Evolutionary conservation across 2,113 vertebrate genomes (phyloP).

Genomic region (Poeciliopsis occidentalis): DNA sequence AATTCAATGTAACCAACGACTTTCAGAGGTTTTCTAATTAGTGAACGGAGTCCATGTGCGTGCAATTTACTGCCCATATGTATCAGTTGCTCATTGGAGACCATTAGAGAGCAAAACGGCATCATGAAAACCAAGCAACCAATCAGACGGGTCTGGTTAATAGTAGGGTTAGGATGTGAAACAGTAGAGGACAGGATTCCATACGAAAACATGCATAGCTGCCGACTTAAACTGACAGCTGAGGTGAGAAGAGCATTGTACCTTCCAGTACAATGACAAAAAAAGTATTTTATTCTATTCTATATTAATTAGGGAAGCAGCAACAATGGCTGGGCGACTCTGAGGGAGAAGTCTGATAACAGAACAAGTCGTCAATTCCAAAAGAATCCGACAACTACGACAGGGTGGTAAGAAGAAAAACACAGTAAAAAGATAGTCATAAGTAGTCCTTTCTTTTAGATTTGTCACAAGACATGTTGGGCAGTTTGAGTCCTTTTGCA

Average conservation of each 20-base stretch:
- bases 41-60: not conserved
- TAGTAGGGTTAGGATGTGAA: not conserved
- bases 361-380: not conserved
- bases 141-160: not conserved
- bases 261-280: too few relatives aligned
- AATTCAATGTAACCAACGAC: not conserved
- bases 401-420: not conserved
- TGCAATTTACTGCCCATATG: not conserved
- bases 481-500: not conserved
- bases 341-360: not conserved
- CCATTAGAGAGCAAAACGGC: not conserved
- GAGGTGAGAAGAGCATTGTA: not conserved
- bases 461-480: not conserved
- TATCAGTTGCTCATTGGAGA: not conserved
- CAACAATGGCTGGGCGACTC: not conserved
- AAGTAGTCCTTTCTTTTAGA: not conserved
- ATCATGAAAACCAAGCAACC: not conserved
- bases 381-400: not conserved
- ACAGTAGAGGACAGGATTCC: not conserved
- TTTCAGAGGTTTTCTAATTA: too few relatives aligned
- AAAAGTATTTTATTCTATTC: too few relatives aligned
- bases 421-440: not conserved
- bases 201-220: not conserved
- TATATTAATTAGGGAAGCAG: not conserved
- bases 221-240: not conserved